A percentile compares a stretch with the other conserved stretches of the same genome.
These are phyloP conservation scores for Ectropis grisescens DNA, from an alignment of 1,140 invertebrate species.

Conservation along the genomic window DNA sequence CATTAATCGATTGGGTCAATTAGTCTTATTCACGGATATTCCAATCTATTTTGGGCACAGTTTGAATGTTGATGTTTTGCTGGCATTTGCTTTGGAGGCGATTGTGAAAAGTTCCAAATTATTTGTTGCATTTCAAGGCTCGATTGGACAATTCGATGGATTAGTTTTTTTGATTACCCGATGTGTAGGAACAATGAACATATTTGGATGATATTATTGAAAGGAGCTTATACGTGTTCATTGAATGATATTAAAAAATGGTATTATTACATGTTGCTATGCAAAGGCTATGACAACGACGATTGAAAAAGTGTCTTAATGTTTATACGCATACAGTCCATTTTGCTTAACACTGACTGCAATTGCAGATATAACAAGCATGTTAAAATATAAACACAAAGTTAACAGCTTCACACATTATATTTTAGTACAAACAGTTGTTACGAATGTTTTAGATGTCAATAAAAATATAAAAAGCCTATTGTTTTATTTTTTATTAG, in stretches of 20 bases:
- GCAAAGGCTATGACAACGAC: conserved; percentile 17
- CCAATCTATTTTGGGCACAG: conserved; percentile 28
- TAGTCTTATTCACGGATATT: conserved; percentile 28
- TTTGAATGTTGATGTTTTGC: conserved; percentile 33
- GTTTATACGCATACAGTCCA: conserved; percentile 28
- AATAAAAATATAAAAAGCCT: conserved; percentile 53
- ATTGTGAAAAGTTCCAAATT: conserved; percentile 32
- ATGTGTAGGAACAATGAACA: background rate
- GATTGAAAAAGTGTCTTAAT: conserved; percentile 36
- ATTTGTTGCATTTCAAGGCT: conserved; percentile 31
- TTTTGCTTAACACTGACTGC: conserved; percentile 44
- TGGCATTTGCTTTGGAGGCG: conserved; percentile 53
- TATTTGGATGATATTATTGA: conserved; percentile 1
- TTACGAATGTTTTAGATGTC: conserved; percentile 65
- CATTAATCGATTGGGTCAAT: conserved; percentile 26
- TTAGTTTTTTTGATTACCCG: background rate
- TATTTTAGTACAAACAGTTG: conserved; percentile 69
- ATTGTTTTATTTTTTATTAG: conserved; percentile 26
- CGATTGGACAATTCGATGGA: conserved; percentile 9
- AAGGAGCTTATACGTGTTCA: conserved; percentile 13
- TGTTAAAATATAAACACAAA: conserved; percentile 36
- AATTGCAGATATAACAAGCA: conserved; percentile 42
- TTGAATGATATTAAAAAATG: background rate
- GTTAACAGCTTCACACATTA: conserved; percentile 66
- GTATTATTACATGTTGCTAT: too few species aligned